phyloP scores from a whole-genome alignment of 2,797 vertebrate genomes.

The Coracias cyanogaster region DNA sequence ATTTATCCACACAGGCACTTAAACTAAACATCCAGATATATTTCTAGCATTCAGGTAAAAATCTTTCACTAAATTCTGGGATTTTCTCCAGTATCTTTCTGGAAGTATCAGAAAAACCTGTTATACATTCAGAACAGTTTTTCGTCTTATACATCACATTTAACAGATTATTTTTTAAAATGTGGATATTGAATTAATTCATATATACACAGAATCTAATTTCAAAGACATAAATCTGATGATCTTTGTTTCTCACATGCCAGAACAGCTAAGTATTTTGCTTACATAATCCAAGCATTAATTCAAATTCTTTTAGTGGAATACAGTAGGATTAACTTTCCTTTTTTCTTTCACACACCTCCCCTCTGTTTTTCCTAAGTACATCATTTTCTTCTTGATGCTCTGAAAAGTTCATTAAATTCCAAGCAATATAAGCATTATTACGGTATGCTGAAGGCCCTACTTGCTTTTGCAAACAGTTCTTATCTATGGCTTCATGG shows the following conservation, averaged over 20 bases:
- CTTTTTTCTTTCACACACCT: not conserved
- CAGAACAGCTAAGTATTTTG: not conserved
- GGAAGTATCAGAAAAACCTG: not conserved
- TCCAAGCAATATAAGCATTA: not conserved
- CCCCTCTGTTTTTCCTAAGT: not conserved
- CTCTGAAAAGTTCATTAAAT: not conserved
- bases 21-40: not conserved
- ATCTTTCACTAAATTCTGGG: not conserved
- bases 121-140: not conserved
- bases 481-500: not conserved
- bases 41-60: not conserved
- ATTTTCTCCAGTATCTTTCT: conserved; percentile 13
- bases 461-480: not conserved
- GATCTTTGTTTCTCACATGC: not conserved
- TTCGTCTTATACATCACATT: not conserved
- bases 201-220: not conserved
- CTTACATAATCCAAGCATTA: not conserved
- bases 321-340: not conserved
- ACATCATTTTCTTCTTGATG: not conserved
- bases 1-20: not conserved
- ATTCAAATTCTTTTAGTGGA: not conserved
- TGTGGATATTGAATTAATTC: rapidly evolving
- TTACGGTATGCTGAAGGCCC: not conserved
- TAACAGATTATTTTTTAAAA: not conserved
- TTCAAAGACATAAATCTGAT: not conserved